phyloP scores from a whole-genome alignment of 1,140 invertebrate genomes.

The Pogonomyrmex barbatus region DNA sequence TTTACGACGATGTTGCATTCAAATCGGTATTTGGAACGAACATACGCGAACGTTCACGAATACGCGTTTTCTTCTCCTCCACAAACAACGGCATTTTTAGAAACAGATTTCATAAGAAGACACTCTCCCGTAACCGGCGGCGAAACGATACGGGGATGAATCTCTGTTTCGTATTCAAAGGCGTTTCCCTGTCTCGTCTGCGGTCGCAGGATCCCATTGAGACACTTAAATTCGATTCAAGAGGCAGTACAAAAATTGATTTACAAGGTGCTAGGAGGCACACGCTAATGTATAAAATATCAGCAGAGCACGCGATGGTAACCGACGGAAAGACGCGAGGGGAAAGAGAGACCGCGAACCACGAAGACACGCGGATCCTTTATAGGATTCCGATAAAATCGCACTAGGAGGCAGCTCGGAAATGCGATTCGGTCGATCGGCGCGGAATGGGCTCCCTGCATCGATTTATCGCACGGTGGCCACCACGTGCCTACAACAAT shows the following conservation, averaged over 20 bases:
- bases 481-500: constrained; percentile 25
- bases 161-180: constrained; percentile 67
- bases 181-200: constrained; percentile 64
- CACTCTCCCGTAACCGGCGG: background rate
- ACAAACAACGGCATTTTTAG: constrained; percentile 7
- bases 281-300: constrained; percentile 74
- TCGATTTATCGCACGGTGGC: constrained; percentile 57
- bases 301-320: background rate
- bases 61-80: background rate
- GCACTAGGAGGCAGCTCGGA: constrained; percentile 18
- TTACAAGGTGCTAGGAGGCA: constrained; percentile 66
- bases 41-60: constrained; percentile 12
- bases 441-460: constrained; percentile 25
- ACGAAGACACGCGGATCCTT: constrained; percentile 17
- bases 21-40: constrained; percentile 9
- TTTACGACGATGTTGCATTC: constrained; percentile 6
- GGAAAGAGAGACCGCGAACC: constrained; percentile 9
- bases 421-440: constrained; percentile 14
- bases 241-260: constrained; percentile 67
- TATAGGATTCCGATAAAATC: constrained; percentile 68
- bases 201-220: constrained; percentile 52
- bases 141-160: constrained; percentile 31
- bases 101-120: constrained; percentile 38
- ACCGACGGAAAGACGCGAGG: background rate
- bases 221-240: constrained; percentile 70